Conservation (phyloP, 37 sponge, comb jelly and placozoan species). For the Petrosia ficiformis region DNA sequence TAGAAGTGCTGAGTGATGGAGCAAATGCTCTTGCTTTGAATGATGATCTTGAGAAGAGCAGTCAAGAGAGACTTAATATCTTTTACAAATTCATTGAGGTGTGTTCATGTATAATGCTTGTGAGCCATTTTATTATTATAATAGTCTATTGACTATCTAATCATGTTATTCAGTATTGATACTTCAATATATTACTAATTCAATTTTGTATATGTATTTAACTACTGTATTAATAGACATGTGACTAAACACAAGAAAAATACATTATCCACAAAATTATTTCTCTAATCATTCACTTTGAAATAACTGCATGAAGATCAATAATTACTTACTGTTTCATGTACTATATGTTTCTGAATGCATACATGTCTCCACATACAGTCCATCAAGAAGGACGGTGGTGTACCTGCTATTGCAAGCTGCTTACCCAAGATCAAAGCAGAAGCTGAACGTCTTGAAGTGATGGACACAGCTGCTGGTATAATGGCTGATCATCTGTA, state of each 20-base stretch:
- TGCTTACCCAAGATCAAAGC: constrained; percentile 63
- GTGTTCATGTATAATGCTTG: background rate
- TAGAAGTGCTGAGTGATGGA: constrained; percentile 49
- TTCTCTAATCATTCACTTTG: too few relatives aligned
- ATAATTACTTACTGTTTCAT: too few relatives aligned
- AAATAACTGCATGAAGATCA: too few relatives aligned
- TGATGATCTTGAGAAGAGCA: constrained; percentile 67
- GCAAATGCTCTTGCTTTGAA: constrained; percentile 56
- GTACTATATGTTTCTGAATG: too few relatives aligned
- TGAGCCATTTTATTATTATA: background rate
- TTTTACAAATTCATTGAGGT: constrained; percentile 90
- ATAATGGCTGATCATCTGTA: constrained; percentile 93
- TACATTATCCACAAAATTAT: too few relatives aligned
- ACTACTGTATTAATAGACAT: too few relatives aligned
- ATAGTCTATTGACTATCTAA: too few relatives aligned
- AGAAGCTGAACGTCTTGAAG: constrained; percentile 93
- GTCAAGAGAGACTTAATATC: constrained; percentile 70
- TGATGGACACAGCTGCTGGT: constrained; percentile 89
- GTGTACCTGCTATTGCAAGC: constrained; percentile 32
- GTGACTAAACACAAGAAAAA: too few relatives aligned
- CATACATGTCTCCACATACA: too few relatives aligned
- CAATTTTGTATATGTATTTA: too few relatives aligned
- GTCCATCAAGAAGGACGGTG: constrained; percentile 56
- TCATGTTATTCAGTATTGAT: too few relatives aligned
- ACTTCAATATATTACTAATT: too few relatives aligned